These are phyloP conservation scores for Hydriomena furcata DNA, from an alignment of 2,888 invertebrate species.

Conservation along the genomic window DNA sequence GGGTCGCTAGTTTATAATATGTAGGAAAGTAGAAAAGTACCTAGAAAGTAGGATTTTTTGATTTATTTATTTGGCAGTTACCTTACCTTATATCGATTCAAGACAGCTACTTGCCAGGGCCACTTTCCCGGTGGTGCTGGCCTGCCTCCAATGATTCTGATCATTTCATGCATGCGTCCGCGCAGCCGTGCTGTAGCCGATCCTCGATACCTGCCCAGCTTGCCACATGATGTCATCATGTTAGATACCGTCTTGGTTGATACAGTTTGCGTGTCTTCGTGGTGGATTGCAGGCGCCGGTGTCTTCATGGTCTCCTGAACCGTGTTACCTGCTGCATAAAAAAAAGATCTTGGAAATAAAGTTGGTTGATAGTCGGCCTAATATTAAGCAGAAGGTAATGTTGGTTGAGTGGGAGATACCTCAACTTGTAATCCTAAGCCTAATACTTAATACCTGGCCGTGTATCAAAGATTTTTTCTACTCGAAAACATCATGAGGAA, in stretches of 20 bases:
- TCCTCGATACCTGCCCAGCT: slow-evolving; percentile 60
- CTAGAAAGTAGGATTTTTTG: too few relatives aligned
- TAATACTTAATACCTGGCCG: too few relatives aligned
- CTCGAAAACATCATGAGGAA: too few relatives aligned
- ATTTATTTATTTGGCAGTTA: too few relatives aligned
- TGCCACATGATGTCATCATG: slow-evolving; percentile 56
- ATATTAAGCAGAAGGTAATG: too few relatives aligned
- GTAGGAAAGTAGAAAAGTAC: too few relatives aligned
- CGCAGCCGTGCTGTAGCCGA: slow-evolving; percentile 50
- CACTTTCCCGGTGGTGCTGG: slow-evolving; percentile 92
- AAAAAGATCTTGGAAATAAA: too few relatives aligned
- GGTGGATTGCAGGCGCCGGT: slow-evolving; percentile 60
- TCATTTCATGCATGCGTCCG: slow-evolving; percentile 81
- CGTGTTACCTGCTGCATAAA: slow-evolving; percentile 55
- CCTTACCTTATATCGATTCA: slow-evolving; percentile 91
- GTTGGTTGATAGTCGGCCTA: too few relatives aligned
- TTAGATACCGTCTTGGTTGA: slow-evolving; percentile 28
- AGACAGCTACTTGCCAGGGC: slow-evolving; percentile 97
- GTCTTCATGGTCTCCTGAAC: slow-evolving; percentile 63
- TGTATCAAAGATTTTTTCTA: too few relatives aligned
- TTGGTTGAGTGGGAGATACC: too few relatives aligned
- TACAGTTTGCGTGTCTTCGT: slow-evolving; percentile 52
- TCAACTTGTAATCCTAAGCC: too few relatives aligned
- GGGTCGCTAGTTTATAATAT: too few relatives aligned
- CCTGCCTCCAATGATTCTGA: slow-evolving; percentile 94